Conservation (phyloP, 2,888 invertebrate genomes). For the Notodonta ziczac region DNA sequence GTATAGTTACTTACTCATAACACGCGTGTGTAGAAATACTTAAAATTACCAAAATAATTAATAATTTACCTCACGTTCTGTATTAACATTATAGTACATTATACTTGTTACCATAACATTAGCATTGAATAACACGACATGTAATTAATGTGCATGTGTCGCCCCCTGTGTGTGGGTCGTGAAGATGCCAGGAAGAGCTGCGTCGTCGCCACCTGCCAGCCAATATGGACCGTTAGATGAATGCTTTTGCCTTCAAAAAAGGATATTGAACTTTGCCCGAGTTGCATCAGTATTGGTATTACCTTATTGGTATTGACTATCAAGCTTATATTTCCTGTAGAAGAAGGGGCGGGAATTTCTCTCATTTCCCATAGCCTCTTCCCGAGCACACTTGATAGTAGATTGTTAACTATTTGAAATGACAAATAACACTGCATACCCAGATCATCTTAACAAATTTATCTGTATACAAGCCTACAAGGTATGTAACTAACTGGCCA, state of each 20-base stretch:
- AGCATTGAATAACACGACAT: slow-evolving; percentile 7
- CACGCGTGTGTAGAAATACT: too few species aligned
- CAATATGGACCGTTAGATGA: slow-evolving; percentile 37
- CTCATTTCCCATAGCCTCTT: too few species aligned
- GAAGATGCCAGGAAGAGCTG: slow-evolving; percentile 35
- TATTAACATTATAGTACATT: too few species aligned
- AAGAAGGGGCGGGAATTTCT: background rate
- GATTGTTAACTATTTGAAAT: too few species aligned
- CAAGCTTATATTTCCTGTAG: background rate
- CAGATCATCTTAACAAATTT: too few species aligned
- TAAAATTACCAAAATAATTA: too few species aligned
- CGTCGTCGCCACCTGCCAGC: slow-evolving; percentile 40
- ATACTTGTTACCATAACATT: background rate
- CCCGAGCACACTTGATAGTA: too few species aligned
- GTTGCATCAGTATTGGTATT: too few species aligned
- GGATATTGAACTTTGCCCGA: background rate
- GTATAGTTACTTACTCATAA: too few species aligned
- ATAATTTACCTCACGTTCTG: background rate
- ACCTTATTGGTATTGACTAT: too few species aligned
- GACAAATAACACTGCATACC: too few species aligned
- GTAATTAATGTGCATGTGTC: slow-evolving; percentile 42
- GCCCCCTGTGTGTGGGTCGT: slow-evolving; percentile 21
- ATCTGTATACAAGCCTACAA: too few species aligned
- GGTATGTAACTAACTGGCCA: background rate
- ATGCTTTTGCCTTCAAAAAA: slow-evolving; percentile 38